Base-by-base conservation (phyloP, 2,888 invertebrate species). In the Eulithis prunata region DNA sequence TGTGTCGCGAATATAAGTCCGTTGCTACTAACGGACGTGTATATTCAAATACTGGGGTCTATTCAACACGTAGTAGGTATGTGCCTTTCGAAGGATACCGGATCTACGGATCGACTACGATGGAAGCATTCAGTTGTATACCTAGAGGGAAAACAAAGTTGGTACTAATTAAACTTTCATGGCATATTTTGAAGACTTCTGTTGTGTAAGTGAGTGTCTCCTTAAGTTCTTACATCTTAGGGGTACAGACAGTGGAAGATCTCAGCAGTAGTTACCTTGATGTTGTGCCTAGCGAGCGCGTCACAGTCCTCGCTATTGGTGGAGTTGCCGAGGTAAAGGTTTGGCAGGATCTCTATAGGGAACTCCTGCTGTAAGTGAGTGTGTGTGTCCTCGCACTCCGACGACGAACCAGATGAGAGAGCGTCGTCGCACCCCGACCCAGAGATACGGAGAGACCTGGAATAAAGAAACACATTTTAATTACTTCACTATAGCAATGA, bases 281-380 rank as follows among this genome's bases (percentile, higher is more conserved):
- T 98, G 83, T 97, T 97, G 91, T 97, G 97, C 90, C 97, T 96
- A 79, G 97, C 96, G 79, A 99, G 95, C 57, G 97, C 96, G 77
- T 96, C 96, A 76, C 97, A 95, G 87, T 99, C 98, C 87, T 96
- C 96, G 82, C 98, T 98, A 89, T 98, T 99, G 80, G 97, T 96
- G 64, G 98, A 98, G 92, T 99, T 99, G 75, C 99, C 99, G 71
- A 99, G 95, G 93, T 97, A 99, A 68, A 99, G 94, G 87, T 98
- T 96, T 62, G 98, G 98, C 82, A 99, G 95, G 83, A 99, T 99
- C 94, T 98, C 97, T 58, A 99, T 98, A 60, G 99, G 99, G 88
- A 98, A 98, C 79, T 97, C 97, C 82, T 96, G 95, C 78, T 95
- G 94, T 79, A 86, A 90, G 78, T 94, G 94, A 36, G 85, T 74